Evolutionary conservation across 2,113 vertebrate genomes (phyloP), one percentile per base, ranked within the genome.

Genomic region (Petaurus breviceps): DNA sequence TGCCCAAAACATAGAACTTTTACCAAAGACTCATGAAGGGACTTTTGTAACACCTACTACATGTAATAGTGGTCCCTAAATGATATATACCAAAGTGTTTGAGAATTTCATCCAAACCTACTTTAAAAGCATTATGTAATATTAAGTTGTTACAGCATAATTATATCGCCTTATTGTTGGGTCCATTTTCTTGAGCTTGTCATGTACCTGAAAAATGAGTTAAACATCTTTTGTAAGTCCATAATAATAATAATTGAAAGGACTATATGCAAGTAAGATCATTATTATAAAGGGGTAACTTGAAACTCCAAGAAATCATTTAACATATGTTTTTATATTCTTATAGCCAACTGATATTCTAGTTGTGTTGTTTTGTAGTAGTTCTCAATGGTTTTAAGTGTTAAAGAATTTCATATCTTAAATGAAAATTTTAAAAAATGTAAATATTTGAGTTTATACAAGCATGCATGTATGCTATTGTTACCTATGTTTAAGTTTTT

Each of bases 21-120:
- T 98, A 98, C 98, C 98, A 99, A 99, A 99, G 98, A 99, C 97
- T 97, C 98, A 95, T 95, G 93, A 98, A 97, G 96, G 98, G 97
- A 98, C 97, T 96, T 84, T 84, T 96, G 92, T 10, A 95, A 96
- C 97, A 98, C 97, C 93, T 97, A 51, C 97, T 98, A 89, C 96
- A 96, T 98, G 95, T 97, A 96, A 94, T 96, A 95, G 93, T 97
- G 97, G 97, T 97, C 98, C 97, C 97, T 95, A 95, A 98, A 95
- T 97, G 97, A 96, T 92, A 95, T 95, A 98, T 98, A 98, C 98
- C 98, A 98, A 99, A 99, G 98, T 98, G 96, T 97, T 95, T 97
- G 97, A 98, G 97, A 98, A 94, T 96, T 98, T 98, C 95, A 98
- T 98, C 97, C 96, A 97, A 98, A 98, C 93, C 97, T 98, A 96